These are phyloP conservation scores for Megalops atlanticus DNA, from an alignment of 2,113 vertebrate species.

Conservation along the genomic window DNA sequence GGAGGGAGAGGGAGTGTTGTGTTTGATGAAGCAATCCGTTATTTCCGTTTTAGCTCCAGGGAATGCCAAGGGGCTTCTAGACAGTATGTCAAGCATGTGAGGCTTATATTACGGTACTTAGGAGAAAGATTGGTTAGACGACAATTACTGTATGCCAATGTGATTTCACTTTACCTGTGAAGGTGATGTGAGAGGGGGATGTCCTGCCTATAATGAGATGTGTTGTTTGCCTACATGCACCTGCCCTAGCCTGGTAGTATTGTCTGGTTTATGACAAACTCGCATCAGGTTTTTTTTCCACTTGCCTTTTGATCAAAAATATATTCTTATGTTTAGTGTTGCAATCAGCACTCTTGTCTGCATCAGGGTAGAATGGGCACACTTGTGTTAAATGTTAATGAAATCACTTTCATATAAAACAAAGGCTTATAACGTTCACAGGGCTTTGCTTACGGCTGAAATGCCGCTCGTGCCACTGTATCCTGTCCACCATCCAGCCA, in stretches of 20 bases:
- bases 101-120: neutral
- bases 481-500: too few relatives aligned
- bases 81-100: neutral
- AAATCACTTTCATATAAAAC: neutral
- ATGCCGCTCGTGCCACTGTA: neutral
- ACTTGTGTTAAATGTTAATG: neutral
- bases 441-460: constrained; percentile 8
- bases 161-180: neutral
- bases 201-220: neutral
- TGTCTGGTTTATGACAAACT: neutral
- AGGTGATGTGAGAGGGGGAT: neutral
- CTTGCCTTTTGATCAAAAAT: neutral
- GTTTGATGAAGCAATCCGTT: neutral
- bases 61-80: neutral
- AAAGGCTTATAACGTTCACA: neutral
- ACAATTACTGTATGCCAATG: neutral
- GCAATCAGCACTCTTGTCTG: neutral
- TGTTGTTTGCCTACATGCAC: neutral
- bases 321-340: neutral
- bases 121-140: neutral
- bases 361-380: neutral
- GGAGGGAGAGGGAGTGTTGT: neutral
- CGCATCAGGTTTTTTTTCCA: neutral
- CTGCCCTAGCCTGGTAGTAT: neutral
- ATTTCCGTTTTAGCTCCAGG: neutral